phyloP scores from a whole-genome alignment of 2,888 invertebrate species.

The Halictus quadricinctus region DNA sequence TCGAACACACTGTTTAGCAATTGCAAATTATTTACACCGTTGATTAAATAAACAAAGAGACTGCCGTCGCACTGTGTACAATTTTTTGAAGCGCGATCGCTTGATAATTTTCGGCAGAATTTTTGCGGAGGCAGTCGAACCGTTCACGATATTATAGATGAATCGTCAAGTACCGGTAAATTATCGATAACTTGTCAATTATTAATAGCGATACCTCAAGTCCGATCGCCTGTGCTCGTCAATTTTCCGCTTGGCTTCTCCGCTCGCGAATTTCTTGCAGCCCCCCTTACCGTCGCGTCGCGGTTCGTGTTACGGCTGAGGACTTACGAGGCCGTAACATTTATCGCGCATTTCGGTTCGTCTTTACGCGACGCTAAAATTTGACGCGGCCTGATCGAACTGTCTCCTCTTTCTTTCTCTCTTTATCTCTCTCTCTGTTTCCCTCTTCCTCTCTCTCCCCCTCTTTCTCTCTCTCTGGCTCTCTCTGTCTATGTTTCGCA shows the following conservation, averaged over 20 bases:
- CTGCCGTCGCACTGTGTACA: too few relatives aligned
- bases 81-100: background rate
- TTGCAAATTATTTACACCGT: too few relatives aligned
- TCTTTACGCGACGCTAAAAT: slow-evolving; percentile 64
- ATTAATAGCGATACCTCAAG: background rate
- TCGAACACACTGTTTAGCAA: too few relatives aligned
- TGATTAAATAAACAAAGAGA: too few relatives aligned
- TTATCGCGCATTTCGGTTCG: slow-evolving; percentile 69
- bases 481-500: background rate
- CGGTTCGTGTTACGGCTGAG: slow-evolving; percentile 42
- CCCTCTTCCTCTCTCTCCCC: too few relatives aligned
- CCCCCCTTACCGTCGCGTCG: background rate
- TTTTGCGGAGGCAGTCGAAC: background rate
- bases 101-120: background rate
- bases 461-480: too few relatives aligned
- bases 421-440: background rate
- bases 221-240: background rate
- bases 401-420: background rate
- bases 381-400: slow-evolving; percentile 48
- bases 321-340: slow-evolving; percentile 71
- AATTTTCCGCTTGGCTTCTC: background rate
- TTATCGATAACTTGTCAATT: slow-evolving; percentile 1
- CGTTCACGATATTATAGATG: background rate
- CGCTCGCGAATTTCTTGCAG: background rate
- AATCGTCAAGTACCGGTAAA: background rate